phyloP scores from a whole-genome alignment of 2,113 vertebrate genomes.

The Catharus minimus region DNA sequence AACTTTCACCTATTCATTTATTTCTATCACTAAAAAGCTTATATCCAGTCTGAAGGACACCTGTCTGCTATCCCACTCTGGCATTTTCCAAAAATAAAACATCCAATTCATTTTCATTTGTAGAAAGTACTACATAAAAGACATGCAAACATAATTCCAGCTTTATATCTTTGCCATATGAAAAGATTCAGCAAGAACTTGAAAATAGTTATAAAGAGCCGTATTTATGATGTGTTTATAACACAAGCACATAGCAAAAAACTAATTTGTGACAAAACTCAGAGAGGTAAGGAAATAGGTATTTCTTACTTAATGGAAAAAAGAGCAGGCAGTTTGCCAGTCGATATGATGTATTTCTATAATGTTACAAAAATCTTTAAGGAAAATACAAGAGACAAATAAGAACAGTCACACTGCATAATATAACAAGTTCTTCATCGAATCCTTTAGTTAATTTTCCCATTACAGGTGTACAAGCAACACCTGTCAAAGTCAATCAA shows the following conservation, averaged over 20 bases:
- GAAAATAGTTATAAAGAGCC: not conserved
- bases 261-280: not conserved
- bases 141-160: not conserved
- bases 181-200: not conserved
- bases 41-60: not conserved
- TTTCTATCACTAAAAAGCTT: not conserved
- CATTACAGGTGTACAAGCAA: slow-evolving; percentile 1
- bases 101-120: not conserved
- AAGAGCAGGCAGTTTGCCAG: not conserved
- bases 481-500: slow-evolving; percentile 45
- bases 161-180: not conserved
- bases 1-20: not conserved
- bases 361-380: not conserved
- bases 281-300: not conserved
- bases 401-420: not conserved
- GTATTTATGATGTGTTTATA: not conserved
- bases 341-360: fast-evolving
- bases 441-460: slow-evolving; percentile 34
- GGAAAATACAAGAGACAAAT: not conserved
- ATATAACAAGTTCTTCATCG: not conserved
- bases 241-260: not conserved
- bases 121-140: not conserved
- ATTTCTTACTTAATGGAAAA: not conserved
- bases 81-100: not conserved
- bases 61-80: not conserved